These are phyloP conservation scores for Pollenia griseotomentosa DNA, from an alignment of 2,888 invertebrate species.

Conservation along the genomic window DNA sequence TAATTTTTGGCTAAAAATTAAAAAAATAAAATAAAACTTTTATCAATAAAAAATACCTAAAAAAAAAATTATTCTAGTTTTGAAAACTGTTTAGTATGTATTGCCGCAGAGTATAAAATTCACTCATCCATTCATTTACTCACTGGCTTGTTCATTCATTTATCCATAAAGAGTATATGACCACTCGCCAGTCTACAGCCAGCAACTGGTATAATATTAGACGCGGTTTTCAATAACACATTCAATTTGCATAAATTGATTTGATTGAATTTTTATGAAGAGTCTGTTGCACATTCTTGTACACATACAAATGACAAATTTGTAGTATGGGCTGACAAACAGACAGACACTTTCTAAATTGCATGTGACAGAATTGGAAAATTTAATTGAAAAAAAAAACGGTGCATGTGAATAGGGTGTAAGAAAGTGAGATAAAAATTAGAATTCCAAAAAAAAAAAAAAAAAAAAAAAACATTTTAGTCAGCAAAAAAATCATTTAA, in stretches of 20 bases:
- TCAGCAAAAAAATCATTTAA: too few relatives aligned
- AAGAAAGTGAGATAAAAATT: background rate
- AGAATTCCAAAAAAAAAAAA: too few relatives aligned
- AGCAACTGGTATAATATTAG: constrained; percentile 67
- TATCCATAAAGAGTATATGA: background rate
- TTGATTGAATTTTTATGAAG: constrained; percentile 84
- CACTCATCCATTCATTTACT: constrained; percentile 7
- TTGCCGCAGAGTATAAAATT: background rate
- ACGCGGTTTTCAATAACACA: constrained; percentile 75
- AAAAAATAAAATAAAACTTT: constrained; percentile 20
- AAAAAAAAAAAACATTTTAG: too few relatives aligned
- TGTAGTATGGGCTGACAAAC: background rate
- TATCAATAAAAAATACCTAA: background rate
- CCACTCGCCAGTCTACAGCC: constrained; percentile 13
- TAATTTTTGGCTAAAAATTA: constrained; percentile 37
- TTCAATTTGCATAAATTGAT: constrained; percentile 85
- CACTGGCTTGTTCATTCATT: constrained; percentile 5
- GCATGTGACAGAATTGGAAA: constrained; percentile 57
- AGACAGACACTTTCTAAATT: constrained; percentile 67
- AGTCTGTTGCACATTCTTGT: constrained; percentile 38
- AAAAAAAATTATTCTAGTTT: background rate
- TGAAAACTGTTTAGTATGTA: background rate
- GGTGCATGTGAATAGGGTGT: constrained; percentile 14
- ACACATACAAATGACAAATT: constrained; percentile 29
- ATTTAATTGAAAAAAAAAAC: constrained; percentile 44